phyloP scores from a whole-genome alignment of 2,888 invertebrate genomes.

The Phyto melanocephala region DNA sequence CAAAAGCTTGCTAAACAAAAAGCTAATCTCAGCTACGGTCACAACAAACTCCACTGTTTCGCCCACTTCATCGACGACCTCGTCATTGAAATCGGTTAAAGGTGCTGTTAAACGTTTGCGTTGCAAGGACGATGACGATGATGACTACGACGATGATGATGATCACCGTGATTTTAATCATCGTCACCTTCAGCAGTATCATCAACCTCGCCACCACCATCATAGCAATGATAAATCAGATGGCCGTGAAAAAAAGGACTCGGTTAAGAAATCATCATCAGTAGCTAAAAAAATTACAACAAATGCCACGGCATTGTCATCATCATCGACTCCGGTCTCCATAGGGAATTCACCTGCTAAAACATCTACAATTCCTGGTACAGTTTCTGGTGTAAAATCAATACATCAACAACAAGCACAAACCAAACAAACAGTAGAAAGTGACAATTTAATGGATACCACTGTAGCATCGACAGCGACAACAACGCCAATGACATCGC shows the following conservation, averaged over 20 bases:
- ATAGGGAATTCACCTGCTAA: constrained; percentile 60
- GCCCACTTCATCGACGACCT: constrained; percentile 73
- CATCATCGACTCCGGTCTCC: constrained; percentile 60
- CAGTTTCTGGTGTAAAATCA: constrained; percentile 24
- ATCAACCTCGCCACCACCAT: constrained; percentile 43
- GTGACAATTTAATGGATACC: constrained; percentile 33
- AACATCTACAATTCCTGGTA: constrained; percentile 40
- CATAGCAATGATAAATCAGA: constrained; percentile 24
- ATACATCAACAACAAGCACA: constrained; percentile 47
- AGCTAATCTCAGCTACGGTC: constrained; percentile 53
- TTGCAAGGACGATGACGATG: constrained; percentile 76
- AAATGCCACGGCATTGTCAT: constrained; percentile 66
- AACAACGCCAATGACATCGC: constrained; percentile 44
- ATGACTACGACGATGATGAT: constrained; percentile 67
- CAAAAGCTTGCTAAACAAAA: constrained; percentile 42
- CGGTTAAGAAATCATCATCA: constrained; percentile 68
- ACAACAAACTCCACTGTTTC: constrained; percentile 63
- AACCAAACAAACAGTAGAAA: constrained; percentile 28
- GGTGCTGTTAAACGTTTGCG: constrained; percentile 77
- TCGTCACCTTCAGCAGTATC: constrained; percentile 44
- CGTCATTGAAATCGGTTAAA: constrained; percentile 75
- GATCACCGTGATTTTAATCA: constrained; percentile 44
- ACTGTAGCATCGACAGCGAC: constrained; percentile 27
- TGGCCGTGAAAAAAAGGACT: constrained; percentile 55
- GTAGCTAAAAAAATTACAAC: constrained; percentile 75